Percentiles rank a stretch among this genome's conserved stretches.
phyloP scores from a whole-genome alignment of 1,140 invertebrate species.

The Zaprionus inermis region DNA sequence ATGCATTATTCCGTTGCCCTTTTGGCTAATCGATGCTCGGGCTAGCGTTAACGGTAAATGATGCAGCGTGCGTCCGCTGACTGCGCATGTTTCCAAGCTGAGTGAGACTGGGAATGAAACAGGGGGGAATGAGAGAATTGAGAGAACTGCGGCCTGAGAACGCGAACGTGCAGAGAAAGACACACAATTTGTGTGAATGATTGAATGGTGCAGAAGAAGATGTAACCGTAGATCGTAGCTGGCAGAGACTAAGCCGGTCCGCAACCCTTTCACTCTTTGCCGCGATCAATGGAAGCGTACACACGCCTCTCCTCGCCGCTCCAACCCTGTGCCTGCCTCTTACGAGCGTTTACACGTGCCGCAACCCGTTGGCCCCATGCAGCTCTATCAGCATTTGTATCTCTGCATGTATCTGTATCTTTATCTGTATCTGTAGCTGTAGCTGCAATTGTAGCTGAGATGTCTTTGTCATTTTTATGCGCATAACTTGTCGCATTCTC shows the following conservation, averaged over 20 bases:
- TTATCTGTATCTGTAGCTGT: slow-evolving; percentile 5
- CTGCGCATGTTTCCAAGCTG: slow-evolving; percentile 11
- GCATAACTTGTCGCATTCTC: slow-evolving; percentile 39
- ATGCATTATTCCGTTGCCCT: slow-evolving; percentile 21
- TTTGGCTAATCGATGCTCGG: slow-evolving; percentile 34
- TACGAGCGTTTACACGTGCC: slow-evolving; percentile 45
- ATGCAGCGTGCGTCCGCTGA: neutral
- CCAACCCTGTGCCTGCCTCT: neutral
- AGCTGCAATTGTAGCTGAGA: slow-evolving; percentile 7
- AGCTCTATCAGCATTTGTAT: slow-evolving; percentile 10
- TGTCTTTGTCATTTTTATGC: slow-evolving; percentile 41
- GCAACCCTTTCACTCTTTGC: neutral
- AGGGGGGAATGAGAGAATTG: too few species aligned
- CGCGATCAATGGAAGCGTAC: neutral
- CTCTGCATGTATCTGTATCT: slow-evolving; percentile 25
- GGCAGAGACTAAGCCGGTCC: neutral
- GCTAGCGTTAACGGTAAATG: slow-evolving; percentile 22
- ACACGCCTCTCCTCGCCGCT: neutral
- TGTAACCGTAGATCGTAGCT: neutral
- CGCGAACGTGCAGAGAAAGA: neutral
- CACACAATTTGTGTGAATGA: slow-evolving; percentile 17
- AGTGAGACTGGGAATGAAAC: neutral
- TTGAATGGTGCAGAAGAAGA: slow-evolving; percentile 24
- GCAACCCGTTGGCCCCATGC: neutral
- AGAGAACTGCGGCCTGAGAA: neutral